These are phyloP conservation scores for Holothuria leucospilota DNA, from an alignment of 53 echinoderm and acorn worm species.

Conservation along the genomic window DNA sequence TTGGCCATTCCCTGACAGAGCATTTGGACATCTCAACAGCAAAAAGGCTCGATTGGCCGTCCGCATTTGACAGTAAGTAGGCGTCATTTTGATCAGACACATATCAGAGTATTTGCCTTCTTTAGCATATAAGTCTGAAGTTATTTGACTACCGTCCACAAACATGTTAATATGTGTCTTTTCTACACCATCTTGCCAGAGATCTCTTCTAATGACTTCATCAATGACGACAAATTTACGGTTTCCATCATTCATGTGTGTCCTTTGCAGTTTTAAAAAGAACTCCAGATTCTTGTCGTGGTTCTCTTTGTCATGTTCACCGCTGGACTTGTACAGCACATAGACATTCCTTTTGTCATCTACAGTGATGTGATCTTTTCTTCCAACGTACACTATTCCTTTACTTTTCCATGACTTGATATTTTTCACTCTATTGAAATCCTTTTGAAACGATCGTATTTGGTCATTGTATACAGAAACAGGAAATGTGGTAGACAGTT, in stretches of 20 bases:
- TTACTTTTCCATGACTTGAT: conserved; percentile 19
- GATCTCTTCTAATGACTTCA: neutral
- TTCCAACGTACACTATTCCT: conserved; percentile 34
- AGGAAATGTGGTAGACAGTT: neutral
- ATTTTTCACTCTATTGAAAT: neutral
- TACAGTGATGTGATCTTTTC: neutral
- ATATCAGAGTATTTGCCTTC: conserved; percentile 27
- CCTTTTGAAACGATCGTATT: conserved; percentile 8
- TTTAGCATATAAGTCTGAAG: neutral
- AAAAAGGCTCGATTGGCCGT: neutral
- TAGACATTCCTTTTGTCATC: conserved; percentile 22
- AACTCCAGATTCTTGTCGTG: conserved; percentile 15
- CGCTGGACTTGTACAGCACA: neutral
- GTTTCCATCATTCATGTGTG: neutral
- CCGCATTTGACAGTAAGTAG: neutral
- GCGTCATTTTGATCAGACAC: conserved; percentile 7
- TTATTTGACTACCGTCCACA: neutral
- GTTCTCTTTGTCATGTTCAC: neutral
- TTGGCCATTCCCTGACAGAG: conserved; percentile 21
- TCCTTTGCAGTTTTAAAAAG: conserved; percentile 6
- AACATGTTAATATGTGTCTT: neutral
- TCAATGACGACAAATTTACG: conserved; percentile 9
- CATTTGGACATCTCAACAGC: conserved; percentile 30
- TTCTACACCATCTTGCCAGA: neutral
- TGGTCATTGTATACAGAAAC: no score